These are phyloP conservation scores for Porites cylindrica DNA, from an alignment of 92 coral and sea anemone genomes.

Conservation along the genomic window DNA sequence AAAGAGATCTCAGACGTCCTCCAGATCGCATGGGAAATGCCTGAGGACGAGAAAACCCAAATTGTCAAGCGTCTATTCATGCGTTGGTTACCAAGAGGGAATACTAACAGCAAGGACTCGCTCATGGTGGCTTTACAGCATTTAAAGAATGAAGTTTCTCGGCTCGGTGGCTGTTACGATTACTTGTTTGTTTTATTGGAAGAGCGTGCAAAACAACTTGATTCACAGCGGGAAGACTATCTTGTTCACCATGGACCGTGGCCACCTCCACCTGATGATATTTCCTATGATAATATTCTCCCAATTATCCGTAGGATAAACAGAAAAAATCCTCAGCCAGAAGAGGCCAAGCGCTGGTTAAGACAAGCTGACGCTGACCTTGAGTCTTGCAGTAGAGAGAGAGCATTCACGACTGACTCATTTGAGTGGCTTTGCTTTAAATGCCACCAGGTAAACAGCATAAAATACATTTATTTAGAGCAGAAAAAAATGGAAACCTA, in stretches of 20 bases:
- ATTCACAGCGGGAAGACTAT: conserved; percentile 18
- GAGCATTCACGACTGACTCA: conserved; percentile 10
- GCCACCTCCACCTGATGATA: background rate
- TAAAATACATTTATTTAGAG: background rate
- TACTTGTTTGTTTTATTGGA: conserved; percentile 38
- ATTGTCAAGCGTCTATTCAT: conserved; percentile 64
- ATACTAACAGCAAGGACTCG: conserved; percentile 63
- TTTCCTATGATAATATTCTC: conserved; percentile 13
- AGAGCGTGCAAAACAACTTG: conserved; percentile 40
- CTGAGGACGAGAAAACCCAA: conserved; percentile 48
- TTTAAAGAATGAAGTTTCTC: conserved; percentile 51
- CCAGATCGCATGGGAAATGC: conserved; percentile 68
- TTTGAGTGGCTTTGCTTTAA: conserved; percentile 84
- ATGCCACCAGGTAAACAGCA: conserved; percentile 68
- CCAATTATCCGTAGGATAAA: conserved; percentile 44
- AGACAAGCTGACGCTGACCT: conserved; percentile 74
- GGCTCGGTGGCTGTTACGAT: conserved; percentile 49
- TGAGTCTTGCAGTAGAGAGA: conserved; percentile 54
- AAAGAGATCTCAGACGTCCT: conserved; percentile 32
- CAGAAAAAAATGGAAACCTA: too few relatives aligned
- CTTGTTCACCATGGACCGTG: conserved; percentile 32
- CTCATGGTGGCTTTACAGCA: conserved; percentile 65
- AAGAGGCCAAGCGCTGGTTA: conserved; percentile 76
- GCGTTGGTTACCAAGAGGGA: conserved; percentile 77
- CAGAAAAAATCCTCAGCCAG: conserved; percentile 66